Conservation (phyloP, 2,888 invertebrate genomes). For the Stenodera caucasica region DNA sequence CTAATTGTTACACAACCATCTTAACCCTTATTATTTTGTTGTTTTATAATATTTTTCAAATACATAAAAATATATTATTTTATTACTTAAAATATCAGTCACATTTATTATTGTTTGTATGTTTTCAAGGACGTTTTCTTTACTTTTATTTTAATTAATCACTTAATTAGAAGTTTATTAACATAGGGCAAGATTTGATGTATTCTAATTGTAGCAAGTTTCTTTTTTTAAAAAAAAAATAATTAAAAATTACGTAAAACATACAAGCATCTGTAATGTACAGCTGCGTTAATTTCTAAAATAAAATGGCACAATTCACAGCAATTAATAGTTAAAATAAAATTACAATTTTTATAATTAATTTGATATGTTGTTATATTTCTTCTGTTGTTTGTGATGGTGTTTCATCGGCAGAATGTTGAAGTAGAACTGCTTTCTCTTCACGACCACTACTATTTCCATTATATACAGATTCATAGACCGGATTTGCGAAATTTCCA, state of each 20-base stretch:
- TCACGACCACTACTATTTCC: conserved; percentile 56
- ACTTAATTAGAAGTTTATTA: conserved; percentile 7
- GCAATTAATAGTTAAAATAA: conserved; percentile 45
- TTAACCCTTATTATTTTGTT: conserved; percentile 18
- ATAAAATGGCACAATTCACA: conserved; percentile 56
- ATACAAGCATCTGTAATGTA: conserved; percentile 28
- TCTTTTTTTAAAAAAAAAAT: conserved; percentile 15
- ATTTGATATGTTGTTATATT: conserved; percentile 43
- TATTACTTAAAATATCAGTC: conserved; percentile 36
- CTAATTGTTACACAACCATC: conserved; percentile 21
- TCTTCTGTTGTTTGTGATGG: conserved; percentile 48
- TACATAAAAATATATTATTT: conserved; percentile 37
- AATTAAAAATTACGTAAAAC: conserved; percentile 22
- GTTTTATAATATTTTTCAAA: conserved; percentile 19
- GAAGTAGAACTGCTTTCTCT: conserved; percentile 61
- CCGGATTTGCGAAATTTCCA: conserved; percentile 83
- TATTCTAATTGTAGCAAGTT: conserved; percentile 13
- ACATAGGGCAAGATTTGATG: conserved; percentile 26
- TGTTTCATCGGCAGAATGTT: conserved; percentile 59
- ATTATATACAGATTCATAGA: conserved; percentile 81
- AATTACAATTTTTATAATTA: conserved; percentile 14
- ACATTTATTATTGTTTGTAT: conserved; percentile 36
- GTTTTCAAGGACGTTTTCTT: conserved; percentile 38
- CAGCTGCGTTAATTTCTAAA: conserved; percentile 30
- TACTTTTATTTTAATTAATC: conserved; percentile 18